Conservation (phyloP, 2,113 vertebrate species). For the Stigmatopora nigra region DNA sequence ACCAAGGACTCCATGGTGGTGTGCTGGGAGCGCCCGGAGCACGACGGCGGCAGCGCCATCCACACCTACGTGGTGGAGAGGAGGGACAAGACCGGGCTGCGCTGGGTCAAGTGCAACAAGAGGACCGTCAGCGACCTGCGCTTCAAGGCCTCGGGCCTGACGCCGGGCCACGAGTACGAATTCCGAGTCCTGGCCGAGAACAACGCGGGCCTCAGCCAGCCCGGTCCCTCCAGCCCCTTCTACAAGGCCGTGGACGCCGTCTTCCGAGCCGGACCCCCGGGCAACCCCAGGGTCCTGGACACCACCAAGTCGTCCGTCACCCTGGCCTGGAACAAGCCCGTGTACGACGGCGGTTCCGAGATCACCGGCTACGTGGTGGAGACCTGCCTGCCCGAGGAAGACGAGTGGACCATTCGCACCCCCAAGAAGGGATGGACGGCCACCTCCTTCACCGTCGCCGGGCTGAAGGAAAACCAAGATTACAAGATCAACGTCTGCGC, state of each 20-base stretch:
- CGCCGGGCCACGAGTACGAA: conserved; percentile 92
- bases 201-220: conserved; percentile 87
- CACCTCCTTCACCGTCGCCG: conserved; percentile 90
- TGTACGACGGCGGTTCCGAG: conserved; percentile 96
- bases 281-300: conserved; percentile 90
- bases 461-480: conserved; percentile 89
- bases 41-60: conserved; percentile 91
- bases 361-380: conserved; percentile 97
- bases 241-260: conserved; percentile 93
- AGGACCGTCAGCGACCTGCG: conserved; percentile 85
- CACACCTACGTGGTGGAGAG: conserved; percentile 92
- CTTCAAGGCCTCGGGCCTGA: conserved; percentile 89
- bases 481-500: conserved; percentile 95
- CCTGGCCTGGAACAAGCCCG: conserved; percentile 95
- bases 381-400: conserved; percentile 88
- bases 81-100: conserved; percentile 85
- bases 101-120: conserved; percentile 99
- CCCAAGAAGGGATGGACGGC: conserved; percentile 82
- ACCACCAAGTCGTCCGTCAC: conserved; percentile 93
- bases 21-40: conserved; percentile 93
- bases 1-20: conserved; percentile 97
- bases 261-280: conserved; percentile 93
- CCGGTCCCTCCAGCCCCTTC: conserved; percentile 84
- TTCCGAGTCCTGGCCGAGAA: conserved; percentile 93
- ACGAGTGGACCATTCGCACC: conserved; percentile 93